Evolutionary conservation across 2,113 vertebrate genomes (phyloP).

Genomic region (Corythoichthys intestinalis): DNA sequence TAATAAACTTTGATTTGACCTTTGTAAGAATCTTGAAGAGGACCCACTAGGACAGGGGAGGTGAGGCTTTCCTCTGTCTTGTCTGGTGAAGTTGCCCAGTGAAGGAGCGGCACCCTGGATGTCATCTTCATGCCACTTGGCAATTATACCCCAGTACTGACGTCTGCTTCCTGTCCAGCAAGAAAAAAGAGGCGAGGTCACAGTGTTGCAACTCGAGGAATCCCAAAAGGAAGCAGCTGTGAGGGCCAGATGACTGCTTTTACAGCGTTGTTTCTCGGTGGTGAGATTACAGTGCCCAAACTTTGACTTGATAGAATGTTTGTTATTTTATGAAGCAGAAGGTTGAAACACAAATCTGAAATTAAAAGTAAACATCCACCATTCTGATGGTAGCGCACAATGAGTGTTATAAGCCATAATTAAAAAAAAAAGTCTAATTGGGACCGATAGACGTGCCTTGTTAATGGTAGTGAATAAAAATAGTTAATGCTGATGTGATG

Average conservation of each 20-base stretch:
- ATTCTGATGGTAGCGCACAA: neutral
- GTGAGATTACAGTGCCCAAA: neutral
- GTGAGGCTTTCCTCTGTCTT: neutral
- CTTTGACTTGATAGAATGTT: conserved; percentile 1
- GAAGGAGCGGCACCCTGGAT: neutral
- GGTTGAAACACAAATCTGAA: neutral
- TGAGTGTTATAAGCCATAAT: neutral
- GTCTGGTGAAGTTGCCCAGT: neutral
- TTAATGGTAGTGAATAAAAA: neutral
- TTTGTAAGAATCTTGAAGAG: neutral
- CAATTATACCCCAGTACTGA: neutral
- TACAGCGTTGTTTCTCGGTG: conserved; percentile 10
- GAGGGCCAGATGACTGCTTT: conserved; percentile 4
- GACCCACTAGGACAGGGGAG: neutral
- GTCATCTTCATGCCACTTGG: neutral
- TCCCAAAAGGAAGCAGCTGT: conserved; percentile 63
- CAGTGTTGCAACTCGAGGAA: conserved; percentile 54
- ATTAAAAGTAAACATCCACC: neutral
- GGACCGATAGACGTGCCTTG: neutral
- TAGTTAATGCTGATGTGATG: neutral
- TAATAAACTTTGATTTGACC: conserved; percentile 34
- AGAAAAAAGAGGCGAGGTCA: conserved; percentile 43
- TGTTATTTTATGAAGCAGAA: neutral
- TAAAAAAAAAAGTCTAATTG: neutral
- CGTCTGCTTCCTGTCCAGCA: conserved; percentile 13